Evolutionary conservation across 1,140 invertebrate species (phyloP), one percentile per base, ranked within the genome.

Genomic region (Globodera rostochiensis): DNA sequence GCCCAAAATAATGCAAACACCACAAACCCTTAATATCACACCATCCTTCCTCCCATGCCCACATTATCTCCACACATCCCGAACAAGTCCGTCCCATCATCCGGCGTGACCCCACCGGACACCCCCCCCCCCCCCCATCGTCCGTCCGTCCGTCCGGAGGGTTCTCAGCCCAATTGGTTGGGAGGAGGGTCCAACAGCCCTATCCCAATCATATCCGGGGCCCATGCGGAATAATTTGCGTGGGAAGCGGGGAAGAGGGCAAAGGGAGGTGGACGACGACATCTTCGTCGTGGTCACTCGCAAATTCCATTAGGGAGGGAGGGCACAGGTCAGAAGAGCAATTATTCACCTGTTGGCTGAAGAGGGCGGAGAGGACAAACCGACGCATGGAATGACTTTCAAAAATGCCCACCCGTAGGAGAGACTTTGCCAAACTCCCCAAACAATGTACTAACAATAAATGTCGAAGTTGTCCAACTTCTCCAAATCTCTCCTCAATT

Each of bases 201-300:
- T 60, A 60, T 64, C 57, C 57, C 19, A 64, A 64, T 64, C 57
- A 64, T 64, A 71, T 71, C 69, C 69, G 36, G 69, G 36, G 69
- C 69, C 69, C 69, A 71, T 45, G 69, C 69, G 69, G 69, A 71
- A 71, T 71, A 71, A 71, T 71, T 71, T 71, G 69, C 69, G 69
- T 71, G 69, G 69, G 69, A 71, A 64, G 57, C 57, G 57, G 57
- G 19, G 15, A 64, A 19, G 19, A n/a, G 5, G 57, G 57, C 11
- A 64, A 15, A 64, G 57, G 57, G 19, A 4, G 7, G 15, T 1
- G 53, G 15, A 9, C 53, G 53, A 53, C 53, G 57, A 64, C 57
- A 64, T 64, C 57, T 64, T 64, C 57, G 19, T 64, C 57, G 57
- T 64, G 57, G 25, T 71, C 36, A 36, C 36, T 47, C 69, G 69